These are phyloP conservation scores for Callipepla californica DNA, from an alignment of 2,113 vertebrate genomes.

Conservation along the genomic window DNA sequence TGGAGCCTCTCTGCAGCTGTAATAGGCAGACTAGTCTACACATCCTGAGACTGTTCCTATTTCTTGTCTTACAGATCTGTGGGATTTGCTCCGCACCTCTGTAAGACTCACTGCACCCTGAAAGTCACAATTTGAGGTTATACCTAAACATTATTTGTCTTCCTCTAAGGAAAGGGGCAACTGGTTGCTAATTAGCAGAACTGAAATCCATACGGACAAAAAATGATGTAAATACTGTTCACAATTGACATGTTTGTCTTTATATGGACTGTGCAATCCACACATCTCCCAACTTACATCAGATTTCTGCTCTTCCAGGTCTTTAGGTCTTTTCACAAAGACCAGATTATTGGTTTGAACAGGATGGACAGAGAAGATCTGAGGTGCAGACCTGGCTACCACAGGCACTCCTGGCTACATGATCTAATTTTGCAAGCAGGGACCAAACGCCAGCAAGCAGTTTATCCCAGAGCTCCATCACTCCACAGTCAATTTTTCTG, in stretches of 20 bases:
- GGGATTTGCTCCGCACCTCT: neutral
- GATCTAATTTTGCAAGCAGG: neutral
- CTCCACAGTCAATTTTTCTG: neutral
- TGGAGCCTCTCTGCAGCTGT: neutral
- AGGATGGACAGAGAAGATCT: neutral
- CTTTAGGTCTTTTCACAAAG: rapidly evolving
- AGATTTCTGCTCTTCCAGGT: neutral
- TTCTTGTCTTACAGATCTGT: rapidly evolving
- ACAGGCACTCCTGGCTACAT: neutral
- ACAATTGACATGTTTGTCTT: neutral
- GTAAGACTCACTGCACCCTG: rapidly evolving
- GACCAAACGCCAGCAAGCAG: neutral
- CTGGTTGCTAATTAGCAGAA: neutral
- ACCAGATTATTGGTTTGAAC: neutral
- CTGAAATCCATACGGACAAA: neutral
- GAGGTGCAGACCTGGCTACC: neutral
- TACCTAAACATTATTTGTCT: neutral
- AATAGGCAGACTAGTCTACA: neutral
- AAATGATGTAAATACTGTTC: neutral
- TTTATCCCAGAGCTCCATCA: neutral
- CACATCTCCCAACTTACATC: neutral
- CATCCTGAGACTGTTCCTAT: neutral
- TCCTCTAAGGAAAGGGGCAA: rapidly evolving
- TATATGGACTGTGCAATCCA: neutral
- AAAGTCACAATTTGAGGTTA: neutral